Evolutionary conservation across 2,113 vertebrate species (phyloP), one percentile per base, ranked within the genome.

Genomic region (Engystomops pustulosus): DNA sequence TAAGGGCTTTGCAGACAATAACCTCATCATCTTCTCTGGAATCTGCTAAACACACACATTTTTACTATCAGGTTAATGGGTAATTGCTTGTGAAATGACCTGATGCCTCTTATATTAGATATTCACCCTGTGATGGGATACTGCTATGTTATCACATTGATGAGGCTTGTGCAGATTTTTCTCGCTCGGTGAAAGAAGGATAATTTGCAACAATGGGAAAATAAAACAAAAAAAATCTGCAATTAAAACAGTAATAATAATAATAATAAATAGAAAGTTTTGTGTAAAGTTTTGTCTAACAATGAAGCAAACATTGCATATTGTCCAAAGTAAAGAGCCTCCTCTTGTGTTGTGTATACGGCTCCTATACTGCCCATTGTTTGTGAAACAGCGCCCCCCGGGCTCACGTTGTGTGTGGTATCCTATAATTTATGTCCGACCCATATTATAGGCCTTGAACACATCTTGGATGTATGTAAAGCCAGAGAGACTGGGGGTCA

Each of bases 81-180:
- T 74, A 30, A 30, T 47, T 72, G 25, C 70, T 18, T 74, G 14
- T 74, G 70, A 74, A 72, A 72, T 15, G 69, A 45, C 41, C 70
- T 72, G 70, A 5, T 44, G 27, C 70, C 70, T 74, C 30, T 15
- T 30, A 49, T 15, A 49, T 74, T 45, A 74, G 41, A 74, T 49
- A 30, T 74, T 30, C 25, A 8, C 25, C 23, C 70, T 6, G 23
- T 14, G 7, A 17, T 49, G 44, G 44, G 41, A 27, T 9, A 25
- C 47, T 30, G 70, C 70, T 44, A 74, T 49, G 25, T 49, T 8
- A 47, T 74, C 17, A 74, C 3, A 72, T 15, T 41, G 12, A 25
- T 72, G 23, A 12, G 5, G 11, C 12, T 2, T n/a, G n/a, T 49
- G 44, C 15, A 49, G 23, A 32, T 74, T 41, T 27, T 0, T 44